phyloP scores from a whole-genome alignment of 2,113 vertebrate genomes.

The Sinosuthora webbiana region DNA sequence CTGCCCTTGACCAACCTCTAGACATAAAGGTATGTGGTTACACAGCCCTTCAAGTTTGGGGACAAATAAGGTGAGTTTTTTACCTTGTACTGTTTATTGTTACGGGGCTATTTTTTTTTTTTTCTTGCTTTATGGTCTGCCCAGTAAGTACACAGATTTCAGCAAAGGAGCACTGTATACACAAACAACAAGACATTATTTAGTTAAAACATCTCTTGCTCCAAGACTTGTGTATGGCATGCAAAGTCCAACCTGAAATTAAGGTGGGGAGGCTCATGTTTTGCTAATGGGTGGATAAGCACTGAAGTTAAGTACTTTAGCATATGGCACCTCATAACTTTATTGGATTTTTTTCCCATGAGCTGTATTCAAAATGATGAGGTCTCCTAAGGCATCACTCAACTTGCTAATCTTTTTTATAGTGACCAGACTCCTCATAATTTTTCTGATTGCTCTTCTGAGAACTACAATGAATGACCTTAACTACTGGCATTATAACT shows the following conservation, averaged over 20 bases:
- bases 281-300: not conserved
- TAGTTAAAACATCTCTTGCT: slow-evolving; percentile 54
- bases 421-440: not conserved
- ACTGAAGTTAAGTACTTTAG: not conserved
- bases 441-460: not conserved
- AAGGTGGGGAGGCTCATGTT: slow-evolving; percentile 6
- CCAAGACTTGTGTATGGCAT: slow-evolving; percentile 23
- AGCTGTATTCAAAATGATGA: not conserved
- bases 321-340: not conserved
- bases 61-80: slow-evolving; percentile 54
- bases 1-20: slow-evolving; percentile 56
- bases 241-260: slow-evolving; percentile 17
- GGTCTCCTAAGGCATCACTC: not conserved
- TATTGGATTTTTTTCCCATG: not conserved
- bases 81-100: slow-evolving; percentile 25
- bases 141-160: not conserved
- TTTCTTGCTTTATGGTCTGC: slow-evolving; percentile 7
- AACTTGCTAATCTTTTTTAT: not conserved
- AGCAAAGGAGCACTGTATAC: slow-evolving; percentile 22
- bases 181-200: slow-evolving; percentile 49
- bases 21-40: slow-evolving; percentile 14
- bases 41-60: not conserved
- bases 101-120: not conserved
- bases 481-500: not conserved
- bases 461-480: not conserved